A percentile compares a stretch with the other conserved stretches of the same genome.
phyloP scores from a whole-genome alignment of 2,888 invertebrate species.

The Aspidiotus rigidus region DNA sequence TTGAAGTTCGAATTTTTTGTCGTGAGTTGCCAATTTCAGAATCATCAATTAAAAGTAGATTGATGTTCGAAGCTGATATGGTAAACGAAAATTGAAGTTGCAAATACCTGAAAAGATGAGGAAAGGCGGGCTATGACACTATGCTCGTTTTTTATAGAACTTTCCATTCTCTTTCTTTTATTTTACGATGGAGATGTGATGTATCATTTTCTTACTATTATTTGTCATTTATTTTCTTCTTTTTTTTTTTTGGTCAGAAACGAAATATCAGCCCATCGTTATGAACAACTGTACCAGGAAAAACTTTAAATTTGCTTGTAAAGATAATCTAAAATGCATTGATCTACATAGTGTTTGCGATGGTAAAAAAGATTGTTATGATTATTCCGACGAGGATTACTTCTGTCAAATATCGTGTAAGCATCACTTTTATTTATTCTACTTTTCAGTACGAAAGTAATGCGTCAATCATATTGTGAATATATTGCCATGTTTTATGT shows the following conservation, averaged over 20 bases:
- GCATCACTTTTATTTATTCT: neutral
- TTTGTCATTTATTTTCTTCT: no score
- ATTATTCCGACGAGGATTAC: conserved; percentile 54
- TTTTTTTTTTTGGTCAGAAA: no score
- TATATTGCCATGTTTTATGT: no score
- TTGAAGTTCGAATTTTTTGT: no score
- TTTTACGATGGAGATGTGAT: neutral
- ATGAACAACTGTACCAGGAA: conserved; percentile 46
- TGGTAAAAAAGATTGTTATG: conserved; percentile 49
- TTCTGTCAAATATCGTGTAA: conserved; percentile 7
- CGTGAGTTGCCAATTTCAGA: no score
- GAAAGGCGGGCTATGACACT: neutral
- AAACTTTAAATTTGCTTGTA: conserved; percentile 48
- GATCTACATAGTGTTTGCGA: conserved; percentile 49
- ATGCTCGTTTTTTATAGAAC: neutral
- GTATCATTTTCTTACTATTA: no score
- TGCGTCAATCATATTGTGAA: no score
- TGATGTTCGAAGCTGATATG: no score
- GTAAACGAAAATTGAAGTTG: no score
- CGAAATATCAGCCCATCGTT: conserved; percentile 37
- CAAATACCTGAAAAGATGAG: no score
- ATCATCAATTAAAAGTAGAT: no score
- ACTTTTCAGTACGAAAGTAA: no score
- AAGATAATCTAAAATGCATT: conserved; percentile 50
- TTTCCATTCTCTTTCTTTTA: neutral